Conservation (phyloP, 2,113 vertebrate species). For the Hydrochoerus hydrochaeris region DNA sequence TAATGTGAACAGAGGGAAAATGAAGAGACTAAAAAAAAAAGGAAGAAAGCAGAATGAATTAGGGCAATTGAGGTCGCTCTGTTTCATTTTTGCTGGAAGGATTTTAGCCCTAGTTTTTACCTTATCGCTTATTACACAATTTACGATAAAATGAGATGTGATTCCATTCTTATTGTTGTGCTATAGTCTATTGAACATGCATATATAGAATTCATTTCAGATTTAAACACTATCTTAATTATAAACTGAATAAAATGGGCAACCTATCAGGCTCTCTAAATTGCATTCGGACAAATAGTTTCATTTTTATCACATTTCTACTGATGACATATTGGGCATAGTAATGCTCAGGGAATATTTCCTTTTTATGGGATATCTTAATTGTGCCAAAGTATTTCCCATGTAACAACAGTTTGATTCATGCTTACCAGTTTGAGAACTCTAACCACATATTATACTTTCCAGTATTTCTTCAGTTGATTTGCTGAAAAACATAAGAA, state of each 20-base stretch:
- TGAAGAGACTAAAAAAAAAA: conserved; percentile 88
- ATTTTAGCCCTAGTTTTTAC: conserved; percentile 94
- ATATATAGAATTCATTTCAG: conserved; percentile 91
- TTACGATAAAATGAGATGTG: conserved; percentile 94
- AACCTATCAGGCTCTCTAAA: conserved; percentile 88
- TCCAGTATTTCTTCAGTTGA: neutral
- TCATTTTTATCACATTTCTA: conserved; percentile 89
- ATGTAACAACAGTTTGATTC: conserved; percentile 66
- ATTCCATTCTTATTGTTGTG: conserved; percentile 92
- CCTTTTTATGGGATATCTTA: conserved; percentile 80
- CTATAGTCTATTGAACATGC: conserved; percentile 89
- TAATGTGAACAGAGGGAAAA: conserved; percentile 93
- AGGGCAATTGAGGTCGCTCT: conserved; percentile 95
- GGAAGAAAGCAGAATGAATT: conserved; percentile 89
- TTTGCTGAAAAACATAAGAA: neutral
- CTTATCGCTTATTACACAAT: conserved; percentile 98
- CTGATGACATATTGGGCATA: conserved; percentile 84
- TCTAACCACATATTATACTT: neutral
- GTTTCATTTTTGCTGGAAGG: conserved; percentile 93
- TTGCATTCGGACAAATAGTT: conserved; percentile 92
- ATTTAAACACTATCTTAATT: conserved; percentile 93
- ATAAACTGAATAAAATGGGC: conserved; percentile 90
- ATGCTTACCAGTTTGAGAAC: conserved; percentile 58
- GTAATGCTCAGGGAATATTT: conserved; percentile 83
- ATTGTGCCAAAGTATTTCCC: conserved; percentile 84